A percentile compares a stretch with the other conserved stretches of the same genome.
phyloP scores from a whole-genome alignment of 1,140 invertebrate species.

The Drosophila sturtevanti region DNA sequence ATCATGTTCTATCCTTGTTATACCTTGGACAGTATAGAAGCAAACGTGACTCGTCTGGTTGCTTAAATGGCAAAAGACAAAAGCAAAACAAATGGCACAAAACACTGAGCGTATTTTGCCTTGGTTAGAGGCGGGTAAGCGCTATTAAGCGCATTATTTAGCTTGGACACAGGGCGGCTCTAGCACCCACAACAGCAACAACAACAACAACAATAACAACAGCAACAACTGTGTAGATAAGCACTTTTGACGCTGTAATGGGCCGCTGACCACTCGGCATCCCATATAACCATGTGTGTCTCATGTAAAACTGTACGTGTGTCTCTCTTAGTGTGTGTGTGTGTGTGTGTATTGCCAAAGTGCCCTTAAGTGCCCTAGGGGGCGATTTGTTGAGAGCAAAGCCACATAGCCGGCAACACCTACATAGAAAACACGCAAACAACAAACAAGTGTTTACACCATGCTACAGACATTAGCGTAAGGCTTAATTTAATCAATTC shows the following conservation, averaged over 20 bases:
- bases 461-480: slow-evolving; percentile 63
- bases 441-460: slow-evolving; percentile 50
- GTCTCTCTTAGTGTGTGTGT: slow-evolving; percentile 20
- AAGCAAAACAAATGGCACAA: slow-evolving; percentile 66
- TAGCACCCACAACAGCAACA: slow-evolving; percentile 30
- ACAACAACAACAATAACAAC: slow-evolving; percentile 25
- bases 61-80: slow-evolving; percentile 74
- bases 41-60: slow-evolving; percentile 33
- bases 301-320: neutral
- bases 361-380: slow-evolving; percentile 73
- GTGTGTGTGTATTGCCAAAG: slow-evolving; percentile 60
- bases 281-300: slow-evolving; percentile 37
- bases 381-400: slow-evolving; percentile 58
- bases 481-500: slow-evolving; percentile 65
- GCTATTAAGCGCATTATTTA: slow-evolving; percentile 80
- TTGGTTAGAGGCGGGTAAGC: slow-evolving; percentile 52
- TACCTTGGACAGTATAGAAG: neutral
- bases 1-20: slow-evolving; percentile 16
- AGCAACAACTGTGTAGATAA: slow-evolving; percentile 58
- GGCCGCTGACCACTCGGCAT: slow-evolving; percentile 65
- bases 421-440: slow-evolving; percentile 78
- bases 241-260: slow-evolving; percentile 65
- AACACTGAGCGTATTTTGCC: slow-evolving; percentile 49
- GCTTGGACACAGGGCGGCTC: slow-evolving; percentile 34
- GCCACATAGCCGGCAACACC: slow-evolving; percentile 78